Evolutionary conservation across 2,113 vertebrate genomes (phyloP).

Genomic region (Numida meleagris): DNA sequence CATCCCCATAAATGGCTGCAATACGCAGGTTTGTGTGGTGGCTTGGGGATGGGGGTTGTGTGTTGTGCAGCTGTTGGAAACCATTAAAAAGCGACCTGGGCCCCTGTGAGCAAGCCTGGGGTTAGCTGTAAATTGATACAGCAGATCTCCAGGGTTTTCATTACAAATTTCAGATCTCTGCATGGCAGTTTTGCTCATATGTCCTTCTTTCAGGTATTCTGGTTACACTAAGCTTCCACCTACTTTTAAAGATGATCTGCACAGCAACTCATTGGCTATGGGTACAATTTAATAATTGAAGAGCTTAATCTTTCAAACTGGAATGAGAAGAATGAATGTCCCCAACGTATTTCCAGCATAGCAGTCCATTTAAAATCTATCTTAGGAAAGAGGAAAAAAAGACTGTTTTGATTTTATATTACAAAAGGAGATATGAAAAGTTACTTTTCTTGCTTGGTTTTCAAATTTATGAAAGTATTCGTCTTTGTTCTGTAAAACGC

Average conservation of each 20-base stretch:
- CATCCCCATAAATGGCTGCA: background rate
- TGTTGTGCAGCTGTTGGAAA: slow-evolving; percentile 31
- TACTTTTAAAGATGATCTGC: slow-evolving; percentile 4
- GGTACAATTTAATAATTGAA: background rate
- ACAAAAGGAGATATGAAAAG: background rate
- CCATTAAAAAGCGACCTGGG: slow-evolving; percentile 29
- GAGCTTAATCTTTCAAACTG: background rate
- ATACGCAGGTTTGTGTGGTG: background rate
- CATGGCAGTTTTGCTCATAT: background rate
- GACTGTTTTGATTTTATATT: background rate
- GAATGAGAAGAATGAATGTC: background rate
- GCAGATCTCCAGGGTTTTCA: background rate
- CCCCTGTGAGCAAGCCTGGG: background rate
- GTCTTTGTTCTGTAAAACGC: background rate
- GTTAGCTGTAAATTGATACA: slow-evolving; percentile 43
- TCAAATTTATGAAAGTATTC: background rate
- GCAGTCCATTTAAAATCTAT: background rate
- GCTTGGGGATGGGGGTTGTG: background rate
- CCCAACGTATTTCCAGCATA: background rate
- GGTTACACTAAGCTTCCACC: background rate
- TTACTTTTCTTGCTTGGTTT: background rate
- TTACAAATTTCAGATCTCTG: background rate
- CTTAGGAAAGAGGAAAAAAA: background rate
- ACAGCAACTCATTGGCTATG: background rate
- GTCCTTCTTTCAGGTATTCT: background rate